These are phyloP conservation scores for Phortica variegata DNA, from an alignment of 1,140 invertebrate genomes.

Conservation along the genomic window DNA sequence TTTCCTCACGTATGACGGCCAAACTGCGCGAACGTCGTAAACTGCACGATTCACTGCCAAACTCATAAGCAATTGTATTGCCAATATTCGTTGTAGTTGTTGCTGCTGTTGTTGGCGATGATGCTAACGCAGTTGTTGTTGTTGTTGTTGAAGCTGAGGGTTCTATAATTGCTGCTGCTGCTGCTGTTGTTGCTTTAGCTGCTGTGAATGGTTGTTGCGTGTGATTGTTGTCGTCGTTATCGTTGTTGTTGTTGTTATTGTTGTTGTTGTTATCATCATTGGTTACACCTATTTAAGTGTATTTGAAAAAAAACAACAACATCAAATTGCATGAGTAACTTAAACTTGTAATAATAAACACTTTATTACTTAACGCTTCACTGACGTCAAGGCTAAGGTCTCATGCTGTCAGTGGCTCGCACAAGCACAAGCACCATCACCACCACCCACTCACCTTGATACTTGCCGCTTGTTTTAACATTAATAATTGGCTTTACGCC, in stretches of 20 bases:
- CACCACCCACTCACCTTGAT: slow-evolving; percentile 27
- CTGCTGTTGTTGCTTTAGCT: slow-evolving; percentile 13
- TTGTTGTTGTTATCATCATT: too few relatives aligned
- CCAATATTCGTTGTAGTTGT: slow-evolving; percentile 13
- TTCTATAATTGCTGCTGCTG: slow-evolving; percentile 13
- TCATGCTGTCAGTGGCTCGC: too few relatives aligned
- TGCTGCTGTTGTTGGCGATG: slow-evolving; percentile 15
- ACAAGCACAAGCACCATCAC: neutral
- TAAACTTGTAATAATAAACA: too few relatives aligned
- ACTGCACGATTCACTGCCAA: slow-evolving; percentile 62
- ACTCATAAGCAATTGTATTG: slow-evolving; percentile 27
- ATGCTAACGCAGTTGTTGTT: neutral
- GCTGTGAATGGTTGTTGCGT: neutral
- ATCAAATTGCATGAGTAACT: neutral
- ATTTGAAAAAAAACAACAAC: slow-evolving; percentile 8
- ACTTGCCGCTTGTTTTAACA: slow-evolving; percentile 32
- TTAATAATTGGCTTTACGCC: too few relatives aligned
- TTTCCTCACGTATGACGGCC: slow-evolving; percentile 75
- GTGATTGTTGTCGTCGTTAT: slow-evolving; percentile 2
- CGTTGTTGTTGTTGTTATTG: neutral
- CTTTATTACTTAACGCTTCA: too few relatives aligned
- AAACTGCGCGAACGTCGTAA: slow-evolving; percentile 72
- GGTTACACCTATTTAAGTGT: slow-evolving; percentile 11
- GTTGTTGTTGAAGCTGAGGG: slow-evolving; percentile 1
- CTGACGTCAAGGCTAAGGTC: too few relatives aligned